Evolutionary conservation across 2,113 vertebrate species (phyloP), one percentile per base, ranked within the genome.

Genomic region (Neolamprologus brichardi): DNA sequence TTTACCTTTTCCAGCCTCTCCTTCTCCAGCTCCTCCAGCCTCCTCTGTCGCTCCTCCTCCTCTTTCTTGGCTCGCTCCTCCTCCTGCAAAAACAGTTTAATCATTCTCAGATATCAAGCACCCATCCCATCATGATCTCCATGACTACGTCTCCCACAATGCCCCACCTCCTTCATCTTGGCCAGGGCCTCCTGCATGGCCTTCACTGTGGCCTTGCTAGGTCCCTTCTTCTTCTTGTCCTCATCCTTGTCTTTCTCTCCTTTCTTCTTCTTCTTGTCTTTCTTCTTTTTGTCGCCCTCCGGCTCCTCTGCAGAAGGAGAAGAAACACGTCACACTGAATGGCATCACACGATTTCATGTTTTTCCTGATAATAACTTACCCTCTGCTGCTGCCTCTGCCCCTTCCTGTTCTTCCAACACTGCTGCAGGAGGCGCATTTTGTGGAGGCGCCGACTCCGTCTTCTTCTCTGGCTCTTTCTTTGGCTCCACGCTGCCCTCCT

Each of bases 121-220:
- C 6, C 6, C 39, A n/a, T 7, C 14, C 11, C 23, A 25, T 41
- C 51, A 28, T 37, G 11, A 15, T 5, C 75, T 60, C 8, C 2
- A 4, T 2, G 7, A 82, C 83, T 39, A 6, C 60, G 2, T 80
- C 84, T 60, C 87, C 86, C 90, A 91, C 6, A 53, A 81, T 89
- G 79, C 81, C 62, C 2, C 84, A 96, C 95, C 95, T 99, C 99
- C 87, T 98, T 99, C 96, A 99, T 97, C 91, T 96, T 97, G 91
- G 98, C 98, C 92, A 99, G 95, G 7, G 98, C 98, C 93, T 99
- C 99, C 87, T 99, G 98, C 98, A 99, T 99, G 91, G 98, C 98
- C 95, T 98, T 99, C 54, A 99, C 98, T 0, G 97, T 97, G 46
- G 99, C 98, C 93, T 99, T 99, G 90, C 98, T 98, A 41, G 98